Percentiles rank a stretch among this genome's conserved stretches.
Conservation (phyloP, 2,113 vertebrate species). For the Craseonycteris thonglongyai region DNA sequence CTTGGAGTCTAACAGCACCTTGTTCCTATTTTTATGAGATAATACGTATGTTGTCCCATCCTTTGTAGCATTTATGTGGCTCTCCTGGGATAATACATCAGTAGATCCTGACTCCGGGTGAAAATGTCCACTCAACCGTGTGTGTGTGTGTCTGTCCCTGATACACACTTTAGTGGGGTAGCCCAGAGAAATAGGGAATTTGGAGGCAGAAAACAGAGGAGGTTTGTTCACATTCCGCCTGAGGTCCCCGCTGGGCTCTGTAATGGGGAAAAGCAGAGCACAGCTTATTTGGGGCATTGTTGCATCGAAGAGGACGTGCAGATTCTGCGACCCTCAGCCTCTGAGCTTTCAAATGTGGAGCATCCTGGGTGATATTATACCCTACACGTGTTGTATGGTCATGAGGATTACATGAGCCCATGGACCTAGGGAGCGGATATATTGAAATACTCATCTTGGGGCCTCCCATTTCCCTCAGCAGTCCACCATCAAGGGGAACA, state of each 20-base stretch:
- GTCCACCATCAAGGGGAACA: background rate
- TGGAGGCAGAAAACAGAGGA: background rate
- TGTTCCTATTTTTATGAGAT: background rate
- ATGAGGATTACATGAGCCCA: background rate
- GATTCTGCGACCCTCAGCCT: background rate
- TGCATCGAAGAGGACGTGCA: background rate
- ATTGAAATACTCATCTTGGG: background rate
- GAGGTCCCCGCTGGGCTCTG: background rate
- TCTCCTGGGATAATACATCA: background rate
- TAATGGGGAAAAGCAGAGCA: background rate
- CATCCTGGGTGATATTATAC: no score
- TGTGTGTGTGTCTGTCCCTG: background rate
- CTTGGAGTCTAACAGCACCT: background rate
- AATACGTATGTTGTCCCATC: background rate
- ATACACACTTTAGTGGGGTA: background rate
- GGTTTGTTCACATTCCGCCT: accelerated
- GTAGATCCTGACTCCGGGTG: background rate
- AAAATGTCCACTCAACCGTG: background rate
- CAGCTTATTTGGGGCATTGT: background rate
- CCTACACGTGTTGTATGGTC: accelerated
- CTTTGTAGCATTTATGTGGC: background rate
- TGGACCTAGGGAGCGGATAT: background rate
- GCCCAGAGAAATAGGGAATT: background rate
- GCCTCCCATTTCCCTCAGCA: background rate
- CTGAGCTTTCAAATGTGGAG: background rate